Base-by-base conservation (phyloP, 2,888 invertebrate species). In the Xestia ashworthii region DNA sequence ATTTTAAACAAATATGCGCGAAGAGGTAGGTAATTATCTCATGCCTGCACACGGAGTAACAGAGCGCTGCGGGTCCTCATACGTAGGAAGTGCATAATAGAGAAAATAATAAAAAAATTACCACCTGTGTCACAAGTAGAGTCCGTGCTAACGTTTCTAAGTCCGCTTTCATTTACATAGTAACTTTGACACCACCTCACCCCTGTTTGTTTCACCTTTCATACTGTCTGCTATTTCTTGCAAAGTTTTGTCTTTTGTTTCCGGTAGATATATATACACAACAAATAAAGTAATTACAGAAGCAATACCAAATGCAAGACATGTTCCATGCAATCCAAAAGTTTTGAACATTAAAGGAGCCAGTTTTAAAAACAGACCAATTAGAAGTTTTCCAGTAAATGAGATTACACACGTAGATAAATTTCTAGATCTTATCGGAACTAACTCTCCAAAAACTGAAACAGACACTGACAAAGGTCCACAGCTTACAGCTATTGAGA, bases 201-300 rank as follows among this genome's bases (percentile, higher is more conserved):
- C 8, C 19, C 32, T 64, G 3, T 64, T 75, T 44, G 53, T 78
- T 6, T 8, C 19, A 11, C 80, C 69, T 2, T 53, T 75, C 5
- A 92, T 86, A 68, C 73, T 78, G 55, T 90, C 88, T 38, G 88
- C 78, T 58, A 93, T 91, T 89, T 93, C 89, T 75, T 91, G 86
- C 19, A 93, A 76, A 5, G 93, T 93, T 71, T 91, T 93, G 73
- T 92, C 90, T 85, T 93, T 93, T 5, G 92, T 93, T 85, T 93
- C 93, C 5, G 93, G 93, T 32, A 93, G 78, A 82, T 91, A 91
- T 76, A 82, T 89, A 50, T 90, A 91, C 48, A 92, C 69, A 5
- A 92, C 12, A 5, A 88, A 16, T 22, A 89, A 71, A 41, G 66
- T 71, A 1, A 89, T 19, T 1, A 82, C 62, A 6, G 88, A 82